Percentiles rank a stretch among this genome's conserved stretches.
phyloP scores from a whole-genome alignment of 2,888 invertebrate genomes.

The Sminthurides aquaticus region DNA sequence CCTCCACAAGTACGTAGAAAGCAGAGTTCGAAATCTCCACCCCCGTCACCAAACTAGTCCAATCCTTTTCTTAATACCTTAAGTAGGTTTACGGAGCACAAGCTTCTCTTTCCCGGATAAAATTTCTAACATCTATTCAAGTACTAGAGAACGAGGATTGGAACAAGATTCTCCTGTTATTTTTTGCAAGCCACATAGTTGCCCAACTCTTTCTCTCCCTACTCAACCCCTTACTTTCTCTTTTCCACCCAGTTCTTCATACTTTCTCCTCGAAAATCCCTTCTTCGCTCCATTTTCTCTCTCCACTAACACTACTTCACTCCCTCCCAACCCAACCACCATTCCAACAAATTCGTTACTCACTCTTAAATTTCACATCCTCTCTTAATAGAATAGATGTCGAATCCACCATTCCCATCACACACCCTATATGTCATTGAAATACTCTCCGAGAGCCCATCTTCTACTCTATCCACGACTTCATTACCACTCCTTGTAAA shows the following conservation, averaged over 20 bases:
- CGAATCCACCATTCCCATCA: not conserved
- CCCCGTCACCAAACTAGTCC: not conserved
- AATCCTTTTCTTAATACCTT: not conserved
- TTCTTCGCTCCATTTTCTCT: no score
- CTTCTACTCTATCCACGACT: not conserved
- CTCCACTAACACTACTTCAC: no score
- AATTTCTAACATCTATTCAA: not conserved
- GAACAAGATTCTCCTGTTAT: not conserved
- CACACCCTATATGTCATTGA: not conserved
- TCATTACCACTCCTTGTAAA: not conserved
- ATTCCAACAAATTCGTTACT: not conserved
- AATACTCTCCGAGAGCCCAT: not conserved
- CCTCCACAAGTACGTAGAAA: no score
- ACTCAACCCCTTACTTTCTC: no score
- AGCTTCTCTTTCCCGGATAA: not conserved
- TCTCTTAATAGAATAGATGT: not conserved
- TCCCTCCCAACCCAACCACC: no score
- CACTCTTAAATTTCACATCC: not conserved
- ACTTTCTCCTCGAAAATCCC: no score
- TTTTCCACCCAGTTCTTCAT: no score
- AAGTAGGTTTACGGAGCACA: not conserved
- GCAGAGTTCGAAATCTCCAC: no score
- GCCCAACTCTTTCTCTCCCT: no score
- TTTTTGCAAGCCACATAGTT: not conserved
- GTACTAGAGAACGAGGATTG: not conserved